Conservation (phyloP, 30 jellyfish, hydroid and myxozoan genomes). For the Aurelia sp. region DNA sequence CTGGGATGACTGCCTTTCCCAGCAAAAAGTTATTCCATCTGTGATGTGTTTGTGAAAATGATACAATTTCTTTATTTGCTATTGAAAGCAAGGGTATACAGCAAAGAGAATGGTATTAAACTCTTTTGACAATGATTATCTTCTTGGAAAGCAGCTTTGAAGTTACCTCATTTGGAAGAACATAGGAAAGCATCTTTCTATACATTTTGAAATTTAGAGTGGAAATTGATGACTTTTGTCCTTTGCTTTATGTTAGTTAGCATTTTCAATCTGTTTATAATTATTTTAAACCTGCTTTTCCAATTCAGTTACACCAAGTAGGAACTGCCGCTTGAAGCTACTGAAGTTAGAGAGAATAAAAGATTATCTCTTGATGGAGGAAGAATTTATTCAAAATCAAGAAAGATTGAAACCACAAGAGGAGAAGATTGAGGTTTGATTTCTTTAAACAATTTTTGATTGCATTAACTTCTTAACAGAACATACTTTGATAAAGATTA, state of each 20-base stretch:
- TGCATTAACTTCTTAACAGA: not conserved
- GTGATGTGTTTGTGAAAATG: no score
- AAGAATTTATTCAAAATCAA: constrained; percentile 94
- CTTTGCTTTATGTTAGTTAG: no score
- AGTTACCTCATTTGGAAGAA: no score
- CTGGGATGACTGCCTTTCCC: no score
- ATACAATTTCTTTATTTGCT: no score
- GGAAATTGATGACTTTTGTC: not conserved
- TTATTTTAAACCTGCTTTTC: not conserved
- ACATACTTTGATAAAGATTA: no score
- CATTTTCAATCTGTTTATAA: not conserved
- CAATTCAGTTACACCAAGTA: constrained; percentile 88
- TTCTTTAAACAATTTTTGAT: not conserved
- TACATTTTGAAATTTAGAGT: no score
- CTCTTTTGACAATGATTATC: no score
- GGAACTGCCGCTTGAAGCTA: constrained; percentile 94
- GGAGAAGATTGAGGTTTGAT: constrained; percentile 91
- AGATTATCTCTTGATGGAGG: constrained; percentile 94
- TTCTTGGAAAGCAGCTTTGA: no score
- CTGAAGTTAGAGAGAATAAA: constrained; percentile 90
- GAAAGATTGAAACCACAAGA: constrained; percentile 97
- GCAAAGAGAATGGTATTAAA: no score
- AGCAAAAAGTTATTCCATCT: no score
- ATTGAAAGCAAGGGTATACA: no score
- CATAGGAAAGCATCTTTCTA: not conserved